A percentile compares a stretch with the other conserved stretches of the same genome.
Evolutionary conservation across 1,140 invertebrate genomes (phyloP).

Genomic region (Dendrolimus kikuchii): DNA sequence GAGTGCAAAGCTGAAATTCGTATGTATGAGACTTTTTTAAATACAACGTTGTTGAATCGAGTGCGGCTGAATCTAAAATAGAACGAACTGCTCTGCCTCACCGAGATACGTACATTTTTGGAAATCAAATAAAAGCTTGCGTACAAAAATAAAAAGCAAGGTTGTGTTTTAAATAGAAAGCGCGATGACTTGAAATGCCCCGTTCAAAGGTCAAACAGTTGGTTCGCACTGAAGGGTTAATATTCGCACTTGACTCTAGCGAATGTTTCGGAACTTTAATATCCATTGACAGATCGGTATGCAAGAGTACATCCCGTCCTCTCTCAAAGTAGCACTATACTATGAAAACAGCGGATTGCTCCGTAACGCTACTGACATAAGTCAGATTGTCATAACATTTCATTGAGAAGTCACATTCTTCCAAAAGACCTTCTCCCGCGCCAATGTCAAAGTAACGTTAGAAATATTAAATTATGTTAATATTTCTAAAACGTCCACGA

Average conservation of each 20-base stretch:
- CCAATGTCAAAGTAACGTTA: constrained; percentile 1
- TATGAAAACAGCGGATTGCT: no score
- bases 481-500: not conserved
- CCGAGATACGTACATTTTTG: constrained; percentile 65
- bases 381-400: constrained; percentile 4
- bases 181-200: constrained; percentile 9
- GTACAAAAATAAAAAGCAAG: constrained; percentile 53
- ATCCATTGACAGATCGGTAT: constrained; percentile 8
- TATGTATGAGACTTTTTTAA: constrained; percentile 20
- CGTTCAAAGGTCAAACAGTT: constrained; percentile 34
- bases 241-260: constrained; percentile 11
- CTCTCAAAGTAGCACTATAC: no score
- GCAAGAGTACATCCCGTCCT: not conserved
- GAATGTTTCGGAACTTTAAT: not conserved
- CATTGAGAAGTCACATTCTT: constrained; percentile 1
- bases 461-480: not conserved
- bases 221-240: constrained; percentile 20
- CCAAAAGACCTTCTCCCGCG: not conserved
- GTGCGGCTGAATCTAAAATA: constrained; percentile 49
- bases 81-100: constrained; percentile 41
- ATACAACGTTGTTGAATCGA: constrained; percentile 45
- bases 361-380: not conserved
- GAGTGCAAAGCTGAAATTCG: constrained; percentile 35
- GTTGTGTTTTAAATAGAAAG: constrained; percentile 42
- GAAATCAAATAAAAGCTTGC: constrained; percentile 60